A percentile compares a stretch with the other conserved stretches of the same genome.
phyloP scores from a whole-genome alignment of 1,140 invertebrate species.

The Euura saliciscinereae region DNA sequence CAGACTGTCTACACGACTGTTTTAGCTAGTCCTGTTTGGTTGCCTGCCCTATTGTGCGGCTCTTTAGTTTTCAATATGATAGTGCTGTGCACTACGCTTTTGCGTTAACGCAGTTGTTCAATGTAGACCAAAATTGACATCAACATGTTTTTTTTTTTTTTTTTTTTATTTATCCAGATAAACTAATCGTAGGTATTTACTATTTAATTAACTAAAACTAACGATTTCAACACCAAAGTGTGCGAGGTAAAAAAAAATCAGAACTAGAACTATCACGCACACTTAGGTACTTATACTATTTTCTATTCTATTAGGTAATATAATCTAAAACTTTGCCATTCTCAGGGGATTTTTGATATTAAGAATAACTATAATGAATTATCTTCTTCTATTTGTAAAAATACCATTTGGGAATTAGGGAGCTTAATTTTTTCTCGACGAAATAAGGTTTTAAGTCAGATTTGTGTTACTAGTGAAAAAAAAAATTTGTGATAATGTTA shows the following conservation, averaged over 20 bases:
- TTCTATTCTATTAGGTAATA: no score
- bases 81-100: conserved; percentile 45
- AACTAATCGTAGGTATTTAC: no score
- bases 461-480: not conserved
- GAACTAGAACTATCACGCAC: not conserved
- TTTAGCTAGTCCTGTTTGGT: conserved; percentile 44
- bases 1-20: conserved; percentile 30
- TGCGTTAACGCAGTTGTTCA: conserved; percentile 31
- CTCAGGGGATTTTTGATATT: not conserved
- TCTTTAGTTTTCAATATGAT: conserved; percentile 50
- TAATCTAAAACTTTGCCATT: not conserved
- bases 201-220: no score
- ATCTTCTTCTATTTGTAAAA: not conserved
- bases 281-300: not conserved
- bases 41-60: conserved; percentile 45
- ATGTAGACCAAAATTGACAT: not conserved
- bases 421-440: not conserved
- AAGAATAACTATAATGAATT: not conserved
- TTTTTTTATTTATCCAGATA: not conserved
- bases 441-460: not conserved
- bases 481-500: not conserved
- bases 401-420: not conserved
- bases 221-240: no score
- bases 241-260: no score
- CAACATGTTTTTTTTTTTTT: not conserved